A percentile compares a stretch with the other conserved stretches of the same genome.
Conservation (phyloP, 2,113 vertebrate species). For the Noctilio leporinus region DNA sequence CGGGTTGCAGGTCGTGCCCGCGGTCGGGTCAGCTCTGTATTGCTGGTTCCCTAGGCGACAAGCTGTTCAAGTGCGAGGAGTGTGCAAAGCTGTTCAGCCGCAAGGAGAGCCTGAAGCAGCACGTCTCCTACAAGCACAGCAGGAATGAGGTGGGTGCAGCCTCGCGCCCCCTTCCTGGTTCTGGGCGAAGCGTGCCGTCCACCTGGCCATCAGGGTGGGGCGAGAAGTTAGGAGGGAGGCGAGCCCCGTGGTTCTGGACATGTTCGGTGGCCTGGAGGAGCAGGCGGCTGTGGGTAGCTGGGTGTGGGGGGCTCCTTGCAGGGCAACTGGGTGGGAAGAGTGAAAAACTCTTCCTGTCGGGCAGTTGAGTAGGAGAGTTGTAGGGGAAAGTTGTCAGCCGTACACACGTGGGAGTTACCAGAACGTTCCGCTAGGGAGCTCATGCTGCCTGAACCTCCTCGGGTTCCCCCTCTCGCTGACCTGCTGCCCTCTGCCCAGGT, state of each 20-base stretch:
- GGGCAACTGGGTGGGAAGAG: neutral
- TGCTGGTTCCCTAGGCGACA: conserved; percentile 85
- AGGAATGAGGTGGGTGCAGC: conserved; percentile 85
- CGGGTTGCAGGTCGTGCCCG: rapidly evolving
- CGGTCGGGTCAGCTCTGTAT: neutral
- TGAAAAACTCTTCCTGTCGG: neutral
- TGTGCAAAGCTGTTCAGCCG: conserved; percentile 98
- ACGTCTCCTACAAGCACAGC: conserved; percentile 99
- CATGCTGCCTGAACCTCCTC: neutral
- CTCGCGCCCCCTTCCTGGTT: neutral
- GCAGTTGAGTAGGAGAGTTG: rapidly evolving
- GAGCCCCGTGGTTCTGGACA: neutral
- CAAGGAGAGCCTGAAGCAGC: conserved; percentile 98
- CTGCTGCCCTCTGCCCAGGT: conserved; percentile 75
- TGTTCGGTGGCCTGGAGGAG: no score
- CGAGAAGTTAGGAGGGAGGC: neutral
- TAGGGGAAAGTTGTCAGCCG: rapidly evolving
- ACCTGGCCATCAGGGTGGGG: rapidly evolving
- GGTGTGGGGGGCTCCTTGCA: neutral
- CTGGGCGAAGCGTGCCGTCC: rapidly evolving
- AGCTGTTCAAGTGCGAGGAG: conserved; percentile 97
- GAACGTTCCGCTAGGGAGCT: no score
- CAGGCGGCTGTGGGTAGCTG: neutral
- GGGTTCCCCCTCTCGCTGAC: neutral
- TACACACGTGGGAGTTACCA: neutral